Evolutionary conservation across 2,888 invertebrate genomes (phyloP), one percentile per base, ranked within the genome.

Genomic region (Ecliptopera silaceata): DNA sequence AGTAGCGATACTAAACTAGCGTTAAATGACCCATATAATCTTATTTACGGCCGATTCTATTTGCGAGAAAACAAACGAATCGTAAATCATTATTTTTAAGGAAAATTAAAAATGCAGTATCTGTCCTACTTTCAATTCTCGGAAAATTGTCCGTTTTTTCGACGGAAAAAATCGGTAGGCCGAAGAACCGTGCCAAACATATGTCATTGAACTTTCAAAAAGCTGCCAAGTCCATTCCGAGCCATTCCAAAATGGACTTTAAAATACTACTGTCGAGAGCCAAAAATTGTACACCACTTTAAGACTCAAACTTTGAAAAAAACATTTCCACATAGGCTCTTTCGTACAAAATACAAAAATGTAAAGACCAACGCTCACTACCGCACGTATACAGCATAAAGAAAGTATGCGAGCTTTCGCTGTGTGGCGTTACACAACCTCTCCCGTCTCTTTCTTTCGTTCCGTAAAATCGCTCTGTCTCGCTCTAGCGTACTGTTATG

Each of bases 361-460:
- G 77, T 84, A 84, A 86, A 85, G 84, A 73, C 75, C 69, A 72
- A 77, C 86, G 77, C 87, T 84, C 87, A 86, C 74, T 69, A 64
- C 56, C 50, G 51, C 66, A 56, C 22, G 8, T 71, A 65, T 74
- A 76, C 72, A 80, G 34, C 45, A 66, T 61, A 61, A 66, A 86
- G 90, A 89, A 90, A 89, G 89, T 88, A 87, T 79, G 80, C 78
- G 66, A 84, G 88, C 90, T 89, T 89, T 90, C 90, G 77, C 86
- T 91, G 90, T 91, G 87, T 87, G 82, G 77, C 65, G 79, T 88
- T 89, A 89, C 87, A 90, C 89, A 90, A 91, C 82, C 74, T 68
- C 66, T 66, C 61, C 67, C 66, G 65, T 88, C 88, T 82, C 83
- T 77, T 73, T 88, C 82, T 65, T 68, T 62, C 82, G 51, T 56